These are phyloP conservation scores for Laspeyria flexula DNA, from an alignment of 2,888 invertebrate genomes.

Conservation along the genomic window DNA sequence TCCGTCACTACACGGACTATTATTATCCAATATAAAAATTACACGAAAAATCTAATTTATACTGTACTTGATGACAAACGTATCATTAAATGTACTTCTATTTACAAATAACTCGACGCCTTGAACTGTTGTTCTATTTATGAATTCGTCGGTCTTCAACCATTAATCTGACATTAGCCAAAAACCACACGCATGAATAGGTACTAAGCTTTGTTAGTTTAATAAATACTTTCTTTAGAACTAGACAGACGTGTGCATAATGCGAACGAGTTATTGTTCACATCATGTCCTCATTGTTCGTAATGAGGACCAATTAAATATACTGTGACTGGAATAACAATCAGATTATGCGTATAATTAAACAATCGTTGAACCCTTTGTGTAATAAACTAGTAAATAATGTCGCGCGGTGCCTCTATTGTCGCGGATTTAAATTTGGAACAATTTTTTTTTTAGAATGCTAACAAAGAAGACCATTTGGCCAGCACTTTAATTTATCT, in stretches of 20 bases:
- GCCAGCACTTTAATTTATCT: too few relatives aligned
- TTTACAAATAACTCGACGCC: too few relatives aligned
- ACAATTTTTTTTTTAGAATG: not conserved
- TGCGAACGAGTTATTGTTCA: constrained; percentile 52
- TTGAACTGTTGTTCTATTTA: too few relatives aligned
- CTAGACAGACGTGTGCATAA: constrained; percentile 29
- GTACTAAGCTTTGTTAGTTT: not conserved
- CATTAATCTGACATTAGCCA: not conserved
- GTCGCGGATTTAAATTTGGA: not conserved
- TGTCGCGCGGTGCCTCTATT: not conserved
- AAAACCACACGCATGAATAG: constrained; percentile 3
- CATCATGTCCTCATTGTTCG: constrained; percentile 47
- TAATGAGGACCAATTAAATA: constrained; percentile 59
- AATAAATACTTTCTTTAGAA: constrained; percentile 13
- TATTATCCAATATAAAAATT: too few relatives aligned
- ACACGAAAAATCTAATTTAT: too few relatives aligned
- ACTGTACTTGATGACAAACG: too few relatives aligned
- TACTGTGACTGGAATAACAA: constrained; percentile 53
- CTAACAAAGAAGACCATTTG: too few relatives aligned
- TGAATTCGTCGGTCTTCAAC: too few relatives aligned
- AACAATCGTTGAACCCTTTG: constrained; percentile 47
- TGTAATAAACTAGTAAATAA: too few relatives aligned
- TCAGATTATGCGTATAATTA: constrained; percentile 41
- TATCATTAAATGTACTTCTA: too few relatives aligned
- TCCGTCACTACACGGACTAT: too few relatives aligned